Evolutionary conservation across 1,140 invertebrate species (phyloP).

Genomic region (Hypothenemus hampei): DNA sequence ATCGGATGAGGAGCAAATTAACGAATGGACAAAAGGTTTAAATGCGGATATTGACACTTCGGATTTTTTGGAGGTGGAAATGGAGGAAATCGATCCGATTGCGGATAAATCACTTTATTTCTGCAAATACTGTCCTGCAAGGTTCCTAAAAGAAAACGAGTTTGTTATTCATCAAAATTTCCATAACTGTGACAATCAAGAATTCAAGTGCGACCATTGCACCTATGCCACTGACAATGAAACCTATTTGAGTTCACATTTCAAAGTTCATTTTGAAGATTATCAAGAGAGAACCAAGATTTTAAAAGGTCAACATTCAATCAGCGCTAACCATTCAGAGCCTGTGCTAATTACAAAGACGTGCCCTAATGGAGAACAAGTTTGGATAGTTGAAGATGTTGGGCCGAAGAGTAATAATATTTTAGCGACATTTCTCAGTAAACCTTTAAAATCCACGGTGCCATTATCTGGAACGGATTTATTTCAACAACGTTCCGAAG

Average conservation of each 20-base stretch:
- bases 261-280: constrained; percentile 72
- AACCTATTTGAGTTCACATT: constrained; percentile 65
- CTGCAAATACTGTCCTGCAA: constrained; percentile 69
- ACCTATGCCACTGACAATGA: constrained; percentile 71
- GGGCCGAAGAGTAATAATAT: constrained; percentile 40
- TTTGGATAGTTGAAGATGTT: constrained; percentile 56
- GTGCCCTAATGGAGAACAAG: constrained; percentile 42
- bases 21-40: constrained; percentile 52
- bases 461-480: constrained; percentile 59
- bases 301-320: constrained; percentile 60
- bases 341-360: constrained; percentile 48
- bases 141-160: constrained; percentile 63
- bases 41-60: constrained; percentile 29
- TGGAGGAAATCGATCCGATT: constrained; percentile 30
- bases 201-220: constrained; percentile 68
- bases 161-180: constrained; percentile 60
- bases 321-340: constrained; percentile 56
- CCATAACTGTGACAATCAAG: constrained; percentile 58
- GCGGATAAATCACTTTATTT: constrained; percentile 47
- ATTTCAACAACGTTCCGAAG: constrained; percentile 57
- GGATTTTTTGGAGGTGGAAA: constrained; percentile 25
- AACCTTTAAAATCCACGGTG: constrained; percentile 46
- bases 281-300: constrained; percentile 75
- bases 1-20: constrained; percentile 63
- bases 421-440: constrained; percentile 34